Evolutionary conservation across 1,140 invertebrate species (phyloP), one percentile per base, ranked within the genome.

Genomic region (Drosophila jambulina): DNA sequence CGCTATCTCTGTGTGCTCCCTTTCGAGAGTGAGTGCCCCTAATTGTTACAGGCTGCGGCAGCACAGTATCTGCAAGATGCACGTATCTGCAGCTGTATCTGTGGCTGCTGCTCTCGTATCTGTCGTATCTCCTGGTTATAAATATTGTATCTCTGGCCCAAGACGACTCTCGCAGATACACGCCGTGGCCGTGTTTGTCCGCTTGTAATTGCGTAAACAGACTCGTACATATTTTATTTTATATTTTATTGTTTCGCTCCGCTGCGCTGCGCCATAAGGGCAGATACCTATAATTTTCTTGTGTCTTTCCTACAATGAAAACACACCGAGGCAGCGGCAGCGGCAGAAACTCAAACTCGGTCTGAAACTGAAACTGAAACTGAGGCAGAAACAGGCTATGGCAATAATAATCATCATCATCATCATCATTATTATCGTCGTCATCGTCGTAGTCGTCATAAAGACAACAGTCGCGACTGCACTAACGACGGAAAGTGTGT

Each of bases 211-310:
- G 88, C 90, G 78, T 91, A 84, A 91, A 80, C 69, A 85, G 87
- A 88, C 78, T 88, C 82, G 85, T 88, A 88, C 85, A 88, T 88
- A 88, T 88, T 88, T 88, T 88, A 88, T 88, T 90, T 88, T 91
- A 82, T 88, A 90, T 91, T 91, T 91, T 91, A 88, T 91, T 91
- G 90, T 91, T 91, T 88, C 88, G 88, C 88, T 91, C 83, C 88
- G 88, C 85, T 91, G 88, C 88, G 78, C 85, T 77, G 71, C 84
- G 88, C 88, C 90, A 91, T 84, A 91, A 91, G 88, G 88, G 88
- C 88, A 91, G 82, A 91, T 91, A 91, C 88, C 88, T 91, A 91
- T 91, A 91, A 91, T 91, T 91, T 91, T 91, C 88, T 90, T 91
- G 78, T 88, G 85, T 88, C 85, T 88, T 77, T 90, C 75, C 74